Percentiles rank a stretch among this genome's conserved stretches.
Conservation (phyloP, 2,113 vertebrate genomes). For the Morphnarchus princeps region DNA sequence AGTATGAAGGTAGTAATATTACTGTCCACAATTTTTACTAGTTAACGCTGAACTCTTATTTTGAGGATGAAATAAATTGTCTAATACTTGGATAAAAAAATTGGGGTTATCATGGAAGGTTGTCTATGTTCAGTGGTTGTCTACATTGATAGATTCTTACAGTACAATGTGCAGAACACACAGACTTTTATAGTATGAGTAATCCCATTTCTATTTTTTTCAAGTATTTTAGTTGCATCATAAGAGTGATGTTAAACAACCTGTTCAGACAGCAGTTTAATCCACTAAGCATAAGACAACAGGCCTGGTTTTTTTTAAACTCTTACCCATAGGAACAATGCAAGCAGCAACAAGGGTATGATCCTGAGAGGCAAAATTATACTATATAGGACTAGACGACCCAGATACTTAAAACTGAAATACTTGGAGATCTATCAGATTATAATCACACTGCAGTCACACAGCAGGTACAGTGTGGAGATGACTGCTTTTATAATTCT, state of each 20-base stretch:
- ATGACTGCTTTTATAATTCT: background rate
- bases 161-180: background rate
- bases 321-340: background rate
- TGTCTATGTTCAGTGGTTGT: background rate
- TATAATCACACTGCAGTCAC: background rate
- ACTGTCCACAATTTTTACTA: background rate
- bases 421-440: background rate
- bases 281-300: background rate
- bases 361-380: background rate
- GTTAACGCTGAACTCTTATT: background rate
- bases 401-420: background rate
- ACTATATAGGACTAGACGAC: background rate
- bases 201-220: background rate
- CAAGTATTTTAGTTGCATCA: background rate
- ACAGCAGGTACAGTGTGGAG: background rate
- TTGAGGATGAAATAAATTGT: background rate
- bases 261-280: background rate
- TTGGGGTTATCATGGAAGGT: rapidly evolving
- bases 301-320: background rate
- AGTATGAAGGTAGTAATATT: background rate
- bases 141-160: background rate
- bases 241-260: background rate
- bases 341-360: background rate
- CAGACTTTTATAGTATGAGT: background rate
- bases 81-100: background rate